Evolutionary conservation across 2,113 vertebrate species (phyloP).

Genomic region (Rhadina sibilatrix): DNA sequence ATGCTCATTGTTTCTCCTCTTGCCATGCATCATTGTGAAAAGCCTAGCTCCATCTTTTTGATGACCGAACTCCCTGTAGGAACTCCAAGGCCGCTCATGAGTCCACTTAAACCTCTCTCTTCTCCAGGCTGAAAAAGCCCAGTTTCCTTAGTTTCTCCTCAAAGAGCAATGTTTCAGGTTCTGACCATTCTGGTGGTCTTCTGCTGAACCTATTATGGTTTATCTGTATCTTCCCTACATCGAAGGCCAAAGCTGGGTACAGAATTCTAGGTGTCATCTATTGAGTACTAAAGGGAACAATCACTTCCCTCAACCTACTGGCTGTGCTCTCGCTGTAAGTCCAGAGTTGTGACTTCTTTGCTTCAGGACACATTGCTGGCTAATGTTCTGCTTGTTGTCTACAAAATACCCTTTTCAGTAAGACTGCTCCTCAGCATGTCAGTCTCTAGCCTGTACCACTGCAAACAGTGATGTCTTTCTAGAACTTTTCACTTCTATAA

Average conservation of each 20-base stretch:
- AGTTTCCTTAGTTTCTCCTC: not conserved
- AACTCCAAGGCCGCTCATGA: not conserved
- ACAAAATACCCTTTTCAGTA: not conserved
- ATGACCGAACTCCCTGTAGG: not conserved
- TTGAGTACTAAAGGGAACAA: not conserved
- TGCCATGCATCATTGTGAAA: not conserved
- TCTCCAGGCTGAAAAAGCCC: not conserved
- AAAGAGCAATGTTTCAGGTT: not conserved
- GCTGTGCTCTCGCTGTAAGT: not conserved
- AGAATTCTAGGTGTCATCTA: not conserved
- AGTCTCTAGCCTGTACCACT: not conserved
- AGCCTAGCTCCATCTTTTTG: not conserved
- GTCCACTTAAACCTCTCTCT: not conserved
- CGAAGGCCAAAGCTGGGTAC: not conserved
- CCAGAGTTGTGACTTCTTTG: not conserved
- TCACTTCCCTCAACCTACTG: not conserved
- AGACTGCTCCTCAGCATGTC: not conserved
- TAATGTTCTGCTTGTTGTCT: not conserved
- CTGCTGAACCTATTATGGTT: not conserved
- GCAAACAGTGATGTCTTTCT: not conserved
- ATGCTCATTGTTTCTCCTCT: not conserved
- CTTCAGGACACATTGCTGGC: not conserved
- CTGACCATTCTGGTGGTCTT: not conserved
- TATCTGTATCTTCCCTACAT: not conserved
- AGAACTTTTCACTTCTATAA: not conserved